Base-by-base conservation (phyloP, 1,140 invertebrate species). In the Whitmania pigra region DNA sequence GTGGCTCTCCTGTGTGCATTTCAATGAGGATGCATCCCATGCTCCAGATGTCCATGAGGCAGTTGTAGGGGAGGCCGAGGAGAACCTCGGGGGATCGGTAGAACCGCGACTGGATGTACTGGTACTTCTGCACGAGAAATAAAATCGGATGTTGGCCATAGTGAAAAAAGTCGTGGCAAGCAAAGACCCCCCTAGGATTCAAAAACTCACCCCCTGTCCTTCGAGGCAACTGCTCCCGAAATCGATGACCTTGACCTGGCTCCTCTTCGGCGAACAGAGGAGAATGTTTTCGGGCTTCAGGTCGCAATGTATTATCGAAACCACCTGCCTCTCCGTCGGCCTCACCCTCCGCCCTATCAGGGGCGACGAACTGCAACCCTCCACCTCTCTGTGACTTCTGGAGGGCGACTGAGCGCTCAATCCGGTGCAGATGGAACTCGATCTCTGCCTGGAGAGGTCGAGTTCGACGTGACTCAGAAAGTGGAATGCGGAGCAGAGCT, bases 91-190 rank as follows among this genome's bases (percentile, higher is more conserved):
- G 85, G 54, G 85, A 98, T 77, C 97, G 88, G 85, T 99, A 99
- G 85, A 99, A 99, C 82, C 97, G 88, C 79, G 93, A 97, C 85
- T 99, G 97, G 80, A 99, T 99, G 85, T 99, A 99, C 84, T 99
- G 95, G 85, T 99, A 99, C 86, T 99, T 97, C 91, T 96, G 43
- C 43, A 13, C 43, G 15, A 49, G 95, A 84, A 25, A 86, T 85
- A 11, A 31, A 63, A 49, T 15, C 43, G 43, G 43, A 13, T 49
- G 11, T 49, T 11, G 43, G 15, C 9, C 43, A 49, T n/a, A n/a
- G n/a, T n/a, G n/a, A n/a, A n/a, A n/a, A n/a, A n/a, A n/a, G n/a
- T n/a, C n/a, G n/a, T 49, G 43, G 13, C 43, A 11, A 13, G 15
- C 15, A 13, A 49, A 11, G 43, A 13, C 9, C 13, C 43, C 9